A percentile compares a stretch with the other conserved stretches of the same genome.
These are phyloP conservation scores for Meriones unguiculatus DNA, from an alignment of 2,113 vertebrate species.

Conservation along the genomic window DNA sequence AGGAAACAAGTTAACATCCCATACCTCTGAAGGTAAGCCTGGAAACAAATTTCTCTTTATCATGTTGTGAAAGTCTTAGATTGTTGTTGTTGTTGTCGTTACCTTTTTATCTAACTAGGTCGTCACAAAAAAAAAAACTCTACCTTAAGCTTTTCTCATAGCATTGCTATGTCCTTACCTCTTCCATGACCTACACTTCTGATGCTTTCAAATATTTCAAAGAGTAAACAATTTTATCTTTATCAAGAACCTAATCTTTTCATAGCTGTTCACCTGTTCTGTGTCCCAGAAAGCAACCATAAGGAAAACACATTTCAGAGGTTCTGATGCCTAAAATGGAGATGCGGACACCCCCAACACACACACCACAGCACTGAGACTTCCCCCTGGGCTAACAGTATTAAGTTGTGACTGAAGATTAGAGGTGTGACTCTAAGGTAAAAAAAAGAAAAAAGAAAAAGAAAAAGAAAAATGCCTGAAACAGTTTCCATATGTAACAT, in stretches of 20 bases:
- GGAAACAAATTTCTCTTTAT: conserved; percentile 34
- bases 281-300: background rate
- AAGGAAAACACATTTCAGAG: conserved; percentile 35
- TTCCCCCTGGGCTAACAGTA: background rate
- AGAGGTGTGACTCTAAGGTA: background rate
- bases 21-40: conserved; percentile 48
- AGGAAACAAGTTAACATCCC: conserved; percentile 11
- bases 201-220: conserved; percentile 61
- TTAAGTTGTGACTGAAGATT: conserved; percentile 37
- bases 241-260: conserved; percentile 28
- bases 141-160: conserved; percentile 59
- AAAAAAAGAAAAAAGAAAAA: background rate
- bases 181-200: conserved; percentile 68
- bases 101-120: conserved; percentile 38
- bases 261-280: conserved; percentile 37
- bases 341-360: background rate
- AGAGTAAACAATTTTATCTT: conserved; percentile 50
- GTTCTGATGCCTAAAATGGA: conserved; percentile 28
- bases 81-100: background rate
- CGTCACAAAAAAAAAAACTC: conserved; percentile 46
- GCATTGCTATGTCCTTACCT: conserved; percentile 56
- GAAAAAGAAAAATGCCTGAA: background rate
- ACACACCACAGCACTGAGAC: background rate
- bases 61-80: background rate
- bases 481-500: background rate